Percentiles rank a stretch among this genome's conserved stretches.
Conservation (phyloP, 2,888 invertebrate genomes). For the Thalpophila matura region DNA sequence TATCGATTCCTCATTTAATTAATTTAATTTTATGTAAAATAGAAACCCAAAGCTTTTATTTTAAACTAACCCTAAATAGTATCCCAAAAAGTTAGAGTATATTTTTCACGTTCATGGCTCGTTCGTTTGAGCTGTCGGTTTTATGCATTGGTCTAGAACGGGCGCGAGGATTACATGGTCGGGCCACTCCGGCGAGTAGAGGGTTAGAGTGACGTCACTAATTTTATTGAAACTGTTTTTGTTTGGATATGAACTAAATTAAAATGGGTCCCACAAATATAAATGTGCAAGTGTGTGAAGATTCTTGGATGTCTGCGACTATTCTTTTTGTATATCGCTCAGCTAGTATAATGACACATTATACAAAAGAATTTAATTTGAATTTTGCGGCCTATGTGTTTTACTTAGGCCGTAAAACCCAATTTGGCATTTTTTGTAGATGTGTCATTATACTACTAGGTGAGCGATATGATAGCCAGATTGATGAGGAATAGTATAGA, state of each 20-base stretch:
- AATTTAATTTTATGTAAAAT: not conserved
- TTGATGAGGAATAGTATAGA: too few relatives aligned
- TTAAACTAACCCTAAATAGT: not conserved
- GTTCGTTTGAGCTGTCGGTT: slow-evolving; percentile 56
- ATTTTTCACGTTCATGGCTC: slow-evolving; percentile 43
- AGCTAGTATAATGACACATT: too few relatives aligned
- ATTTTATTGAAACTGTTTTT: slow-evolving; percentile 34
- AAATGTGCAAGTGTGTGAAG: too few relatives aligned
- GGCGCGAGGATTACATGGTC: slow-evolving; percentile 52
- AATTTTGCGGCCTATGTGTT: too few relatives aligned
- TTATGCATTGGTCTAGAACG: slow-evolving; percentile 51
- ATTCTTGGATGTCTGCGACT: too few relatives aligned
- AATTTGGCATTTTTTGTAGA: too few relatives aligned
- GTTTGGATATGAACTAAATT: slow-evolving; percentile 6
- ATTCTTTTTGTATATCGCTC: too few relatives aligned
- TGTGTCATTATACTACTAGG: too few relatives aligned
- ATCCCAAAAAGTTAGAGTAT: slow-evolving; percentile 17
- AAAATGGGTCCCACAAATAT: too few relatives aligned
- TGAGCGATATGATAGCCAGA: too few relatives aligned
- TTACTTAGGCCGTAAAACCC: too few relatives aligned
- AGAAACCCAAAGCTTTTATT: not conserved
- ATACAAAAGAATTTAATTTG: too few relatives aligned
- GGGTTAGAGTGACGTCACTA: slow-evolving; percentile 39
- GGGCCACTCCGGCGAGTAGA: slow-evolving; percentile 9
- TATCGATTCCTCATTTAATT: not conserved